Percentiles rank a stretch among this genome's conserved stretches.
phyloP scores from a whole-genome alignment of 2,113 vertebrate species.

The Nibea coibor region DNA sequence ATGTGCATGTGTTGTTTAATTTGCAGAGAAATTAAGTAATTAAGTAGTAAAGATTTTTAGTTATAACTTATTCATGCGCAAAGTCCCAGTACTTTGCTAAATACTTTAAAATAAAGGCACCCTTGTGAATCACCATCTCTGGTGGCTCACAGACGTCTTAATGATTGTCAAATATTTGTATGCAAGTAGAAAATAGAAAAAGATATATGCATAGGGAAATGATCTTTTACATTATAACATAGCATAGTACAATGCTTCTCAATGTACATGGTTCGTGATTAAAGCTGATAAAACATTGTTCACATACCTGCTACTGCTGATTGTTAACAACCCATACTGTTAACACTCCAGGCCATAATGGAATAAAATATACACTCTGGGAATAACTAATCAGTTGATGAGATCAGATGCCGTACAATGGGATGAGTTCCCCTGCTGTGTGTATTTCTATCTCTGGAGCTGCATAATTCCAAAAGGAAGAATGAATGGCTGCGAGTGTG shows the following conservation, averaged over 20 bases:
- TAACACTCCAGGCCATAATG: not conserved
- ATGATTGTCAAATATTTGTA: not conserved
- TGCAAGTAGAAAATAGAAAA: not conserved
- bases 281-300: not conserved
- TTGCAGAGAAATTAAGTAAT: too few species aligned
- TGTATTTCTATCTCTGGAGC: constrained; percentile 19
- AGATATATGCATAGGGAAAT: not conserved
- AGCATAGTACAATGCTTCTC: not conserved
- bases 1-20: too few species aligned
- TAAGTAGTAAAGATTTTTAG: too few species aligned
- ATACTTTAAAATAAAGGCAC: too few species aligned
- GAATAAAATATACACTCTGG: constrained; percentile 4
- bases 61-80: too few species aligned
- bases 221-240: not conserved
- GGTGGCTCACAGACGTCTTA: not conserved
- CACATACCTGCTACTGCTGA: not conserved
- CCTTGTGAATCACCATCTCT: not conserved
- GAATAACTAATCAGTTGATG: constrained; percentile 39
- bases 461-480: constrained; percentile 7
- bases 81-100: too few species aligned
- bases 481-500: constrained; percentile 6
- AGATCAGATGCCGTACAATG: constrained; percentile 13
- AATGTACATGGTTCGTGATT: not conserved
- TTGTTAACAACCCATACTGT: not conserved
- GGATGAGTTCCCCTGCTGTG: constrained; percentile 42